Evolutionary conservation across 2,797 vertebrate species (phyloP), one percentile per base, ranked within the genome.

Genomic region (Percopsis omiscomaycus): DNA sequence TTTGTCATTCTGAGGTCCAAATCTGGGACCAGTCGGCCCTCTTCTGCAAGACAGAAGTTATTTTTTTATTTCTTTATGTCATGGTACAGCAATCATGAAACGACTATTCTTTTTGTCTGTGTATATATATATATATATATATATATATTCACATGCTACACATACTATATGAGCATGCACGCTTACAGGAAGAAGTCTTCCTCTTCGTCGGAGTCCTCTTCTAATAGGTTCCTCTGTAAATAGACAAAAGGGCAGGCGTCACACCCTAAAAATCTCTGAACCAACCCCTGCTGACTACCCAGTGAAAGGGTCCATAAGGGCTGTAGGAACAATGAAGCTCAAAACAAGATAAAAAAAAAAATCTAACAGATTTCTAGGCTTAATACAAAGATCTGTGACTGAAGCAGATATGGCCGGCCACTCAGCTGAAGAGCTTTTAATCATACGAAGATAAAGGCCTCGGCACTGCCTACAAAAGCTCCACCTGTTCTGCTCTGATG

Each of bases 121-220:
- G 13, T 32, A n/a, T 29, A 65, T 37, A 4, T 11, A 55, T 12
- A 55, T 14, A 29, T 10, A 53, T 9, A 3, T 27, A 28, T 3
- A 22, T 3, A 53, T 27, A 16, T 22, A 53, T 5, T 48, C 37
- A 68, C 13, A 32, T 54, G 22, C 13, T 51, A 46, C 27, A 27
- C 9, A 30, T 4, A 28, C 3, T 27, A 28, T 6, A 12, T 42
- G 3, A 52, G 16, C 14, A 56, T 46, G 49, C 15, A 55, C 53
- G 96, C 96, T 95, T 89, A 99, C 97, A 98, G 86, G 80, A 99
- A 99, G 86, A 98, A 99, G 85, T 99, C 97, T 79, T 99, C 97
- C 78, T 98, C 97, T 89, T 99, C 97, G 88, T 98, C 97, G 0
- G 97, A 99, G 87, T 99, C 96, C 82, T 98, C 97, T 85, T 99